Evolutionary conservation across 2,113 vertebrate genomes (phyloP), one percentile per base, ranked within the genome.

Genomic region (Trematocara zebra): DNA sequence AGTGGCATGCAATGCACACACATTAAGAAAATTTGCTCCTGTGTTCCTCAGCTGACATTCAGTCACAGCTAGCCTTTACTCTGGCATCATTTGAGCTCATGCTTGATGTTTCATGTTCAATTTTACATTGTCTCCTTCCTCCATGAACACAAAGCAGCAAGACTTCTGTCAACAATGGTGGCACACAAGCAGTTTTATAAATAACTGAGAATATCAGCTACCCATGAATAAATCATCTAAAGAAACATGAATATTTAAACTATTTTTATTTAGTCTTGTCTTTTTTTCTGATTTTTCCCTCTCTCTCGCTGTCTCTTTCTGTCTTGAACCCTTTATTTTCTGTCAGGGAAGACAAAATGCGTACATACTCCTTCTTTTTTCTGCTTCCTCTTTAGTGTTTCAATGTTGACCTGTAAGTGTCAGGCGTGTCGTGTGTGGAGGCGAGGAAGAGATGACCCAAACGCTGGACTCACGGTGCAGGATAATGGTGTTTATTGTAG

Each of bases 231-330:
- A 90, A 92, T 88, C 83, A 92, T 92, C 83, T 82, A 17, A 88
- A n/a, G 78, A 84, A 89, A 78, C 74, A 92, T 91, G 84, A 91
- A 93, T 95, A 91, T 92, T 91, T 88, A 88, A 92, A 90, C 69
- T 61, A 54, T 88, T 87, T 91, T 79, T 88, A 86, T 54, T 82
- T 81, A 61, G 47, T 85, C 26, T 54, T 8, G 84, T 64, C 72
- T 89, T 26, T 74, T 78, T 81, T 85, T 2, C 5, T 82, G 33
- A 61, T 85, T 78, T 28, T 37, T 37, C n/a, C 40, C 31, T 53
- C 28, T 78, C 11, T 57, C 28, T 59, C 8, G 7, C 35, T 79
- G 78, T 52, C 23, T 84, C 80, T 81, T n/a, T 74, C 31, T 57
- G n/a, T 26, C 17, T 59, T 69, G 42, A 87, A 76, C 9, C 26